These are phyloP conservation scores for Drosophila serrata DNA, from an alignment of 1,140 invertebrate genomes.

Conservation along the genomic window DNA sequence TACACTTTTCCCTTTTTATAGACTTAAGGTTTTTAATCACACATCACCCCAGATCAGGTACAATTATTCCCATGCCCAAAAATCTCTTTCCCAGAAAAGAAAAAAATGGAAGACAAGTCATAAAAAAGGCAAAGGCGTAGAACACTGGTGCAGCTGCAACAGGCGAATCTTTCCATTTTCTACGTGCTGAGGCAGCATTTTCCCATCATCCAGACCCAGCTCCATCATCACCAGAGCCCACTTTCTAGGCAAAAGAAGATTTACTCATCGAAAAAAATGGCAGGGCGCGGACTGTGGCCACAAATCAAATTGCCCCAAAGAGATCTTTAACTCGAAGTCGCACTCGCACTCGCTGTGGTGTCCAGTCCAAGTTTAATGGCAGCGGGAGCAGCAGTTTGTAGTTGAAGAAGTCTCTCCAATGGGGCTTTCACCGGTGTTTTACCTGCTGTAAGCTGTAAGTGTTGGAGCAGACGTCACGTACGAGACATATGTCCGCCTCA, in stretches of 20 bases:
- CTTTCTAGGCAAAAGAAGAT: constrained; percentile 66
- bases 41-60: constrained; percentile 17
- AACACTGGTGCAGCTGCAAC: constrained; percentile 10
- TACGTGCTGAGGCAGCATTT: constrained; percentile 49
- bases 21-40: not conserved
- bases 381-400: constrained; percentile 4
- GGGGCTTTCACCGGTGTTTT: constrained; percentile 41
- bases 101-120: not conserved
- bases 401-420: not conserved
- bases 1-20: not conserved
- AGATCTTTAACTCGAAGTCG: constrained; percentile 43
- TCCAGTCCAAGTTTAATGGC: constrained; percentile 32
- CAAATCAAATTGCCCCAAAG: constrained; percentile 66
- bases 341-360: constrained; percentile 11
- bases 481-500: constrained; percentile 30
- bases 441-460: constrained; percentile 15
- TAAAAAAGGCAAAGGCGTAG: not conserved
- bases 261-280: constrained; percentile 41
- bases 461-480: constrained; percentile 63
- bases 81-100: constrained; percentile 7
- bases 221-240: not conserved
- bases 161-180: constrained; percentile 20
- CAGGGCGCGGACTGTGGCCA: constrained; percentile 43
- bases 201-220: constrained; percentile 14
- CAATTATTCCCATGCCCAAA: constrained; percentile 27